Base-by-base conservation (phyloP, 2,888 invertebrate genomes). In the Epistrophella euchroma region DNA sequence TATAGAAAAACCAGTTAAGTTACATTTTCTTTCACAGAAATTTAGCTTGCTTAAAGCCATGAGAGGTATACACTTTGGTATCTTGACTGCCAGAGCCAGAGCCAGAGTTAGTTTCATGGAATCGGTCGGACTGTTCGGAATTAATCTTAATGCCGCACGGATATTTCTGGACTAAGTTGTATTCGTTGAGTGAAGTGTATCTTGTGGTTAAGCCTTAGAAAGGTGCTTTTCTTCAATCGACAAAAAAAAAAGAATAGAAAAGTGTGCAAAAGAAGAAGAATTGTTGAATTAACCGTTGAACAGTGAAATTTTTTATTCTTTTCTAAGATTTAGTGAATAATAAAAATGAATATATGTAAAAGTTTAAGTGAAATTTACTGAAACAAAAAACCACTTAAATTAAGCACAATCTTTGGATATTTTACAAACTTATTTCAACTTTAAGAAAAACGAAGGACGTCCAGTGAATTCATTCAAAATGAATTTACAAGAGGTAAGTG, bases 1-100 rank as follows among this genome's bases (percentile, higher is more conserved):
- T 78, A 78, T 58, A 82, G 64, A 82, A 86, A 86, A 86, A 86
- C 86, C 86, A 86, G 86, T 86, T 86, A 78, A 71, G 73, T 82
- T 70, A 78, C 77, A 74, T 82, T 68, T 50, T 81, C 74, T 71
- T 62, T 50, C 77, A 86, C 74, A 82, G 50, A 74, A 82, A 71
- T 50, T 19, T 13, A 78, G 52, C 58, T 66, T 70, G 70, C 37
- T 60, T 40, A 68, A 37, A 55, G 56, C 76, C 35, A 66, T n/a
- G 32, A 13, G 40, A 68, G 50, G 56, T 28, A 9, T 6, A 17
- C 32, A 52, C n/a, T 52, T 68, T 52, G 15, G 37, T 37, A 77
- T 56, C 55, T 50, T 56, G 11, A 3, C 64, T 47, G n/a, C n/a
- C n/a, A n/a, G n/a, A 13, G 2, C 1, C 11, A 58, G 13, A 68